phyloP scores from a whole-genome alignment of 2,888 invertebrate species.

The Acanthococcus lagerstroemiae region DNA sequence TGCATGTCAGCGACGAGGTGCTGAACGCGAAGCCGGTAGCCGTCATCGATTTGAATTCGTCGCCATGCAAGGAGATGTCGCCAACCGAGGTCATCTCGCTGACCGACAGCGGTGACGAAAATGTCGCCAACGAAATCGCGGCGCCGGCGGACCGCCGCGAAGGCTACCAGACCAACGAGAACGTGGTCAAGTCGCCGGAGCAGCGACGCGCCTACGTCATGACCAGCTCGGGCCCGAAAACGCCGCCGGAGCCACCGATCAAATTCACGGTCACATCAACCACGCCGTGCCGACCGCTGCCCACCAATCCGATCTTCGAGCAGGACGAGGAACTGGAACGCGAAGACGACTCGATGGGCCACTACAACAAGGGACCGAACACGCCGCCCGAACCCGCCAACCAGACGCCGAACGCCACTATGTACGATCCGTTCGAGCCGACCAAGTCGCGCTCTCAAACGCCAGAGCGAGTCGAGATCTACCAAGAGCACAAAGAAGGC shows the following conservation, averaged over 20 bases:
- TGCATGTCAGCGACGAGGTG: slow-evolving; percentile 39
- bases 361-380: slow-evolving; percentile 52
- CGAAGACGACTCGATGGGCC: slow-evolving; percentile 2
- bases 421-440: slow-evolving; percentile 85
- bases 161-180: background rate
- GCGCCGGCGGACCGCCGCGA: background rate
- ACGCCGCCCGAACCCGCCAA: slow-evolving; percentile 55
- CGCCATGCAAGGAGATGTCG: slow-evolving; percentile 73
- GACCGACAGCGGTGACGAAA: slow-evolving; percentile 60
- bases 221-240: slow-evolving; percentile 52
- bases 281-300: background rate
- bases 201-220: slow-evolving; percentile 4
- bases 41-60: slow-evolving; percentile 73
- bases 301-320: slow-evolving; percentile 20
- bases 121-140: slow-evolving; percentile 2
- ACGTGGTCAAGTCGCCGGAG: background rate
- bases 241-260: slow-evolving; percentile 51
- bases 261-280: slow-evolving; percentile 7
- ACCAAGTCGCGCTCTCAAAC: slow-evolving; percentile 64
- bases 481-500: background rate
- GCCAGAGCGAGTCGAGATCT: slow-evolving; percentile 31
- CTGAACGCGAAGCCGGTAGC: slow-evolving; percentile 63
- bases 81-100: slow-evolving; percentile 71
- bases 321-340: slow-evolving; percentile 10
- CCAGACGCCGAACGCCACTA: slow-evolving; percentile 49